Evolutionary conservation across 2,113 vertebrate genomes (phyloP), one percentile per base, ranked within the genome.

Genomic region (Aegypius monachus): DNA sequence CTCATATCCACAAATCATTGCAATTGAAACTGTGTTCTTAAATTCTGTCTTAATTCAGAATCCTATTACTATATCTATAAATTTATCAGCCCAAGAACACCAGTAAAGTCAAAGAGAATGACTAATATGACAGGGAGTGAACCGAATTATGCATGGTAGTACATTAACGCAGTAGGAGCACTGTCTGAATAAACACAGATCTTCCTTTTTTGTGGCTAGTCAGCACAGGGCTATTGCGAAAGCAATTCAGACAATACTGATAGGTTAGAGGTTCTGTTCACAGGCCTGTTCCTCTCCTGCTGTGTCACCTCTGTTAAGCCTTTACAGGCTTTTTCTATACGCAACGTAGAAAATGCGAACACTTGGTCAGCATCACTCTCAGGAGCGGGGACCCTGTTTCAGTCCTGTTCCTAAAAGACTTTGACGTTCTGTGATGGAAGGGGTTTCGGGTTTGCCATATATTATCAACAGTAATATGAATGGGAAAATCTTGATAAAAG

Each of bases 1-100:
- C 93, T 97, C 94, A 95, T 86, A 77, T 55, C 87, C 87, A 96
- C 96, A 94, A 88, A 97, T 96, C 89, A 80, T 22, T 67, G 79
- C 89, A 63, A 40, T 55, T 90, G 94, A 81, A 91, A 91, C 50
- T 1, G 3, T 75, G 75, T 81, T 71, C 87, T 95, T 80, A 77
- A 96, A 92, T 58, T 52, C 73, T 95, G 80, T 86, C 93, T 93
- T 95, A 56, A 93, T 96, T 89, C 86, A 94, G 73, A 62, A 80
- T 85, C 52, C 73, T 72, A 26, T 70, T 82, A 20, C 62, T 65
- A 66, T 82, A 91, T 36, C 81, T 78, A 48, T 93, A 63, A 38
- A 67, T 93, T 77, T 90, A 81, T 89, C 89, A 94, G 80, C 63
- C 67, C 50, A 50, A 74, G 82, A 94, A 58, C 59, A 66, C 71